Base-by-base conservation (phyloP, 2,113 vertebrate genomes). In the Tachuris rubrigastra region DNA sequence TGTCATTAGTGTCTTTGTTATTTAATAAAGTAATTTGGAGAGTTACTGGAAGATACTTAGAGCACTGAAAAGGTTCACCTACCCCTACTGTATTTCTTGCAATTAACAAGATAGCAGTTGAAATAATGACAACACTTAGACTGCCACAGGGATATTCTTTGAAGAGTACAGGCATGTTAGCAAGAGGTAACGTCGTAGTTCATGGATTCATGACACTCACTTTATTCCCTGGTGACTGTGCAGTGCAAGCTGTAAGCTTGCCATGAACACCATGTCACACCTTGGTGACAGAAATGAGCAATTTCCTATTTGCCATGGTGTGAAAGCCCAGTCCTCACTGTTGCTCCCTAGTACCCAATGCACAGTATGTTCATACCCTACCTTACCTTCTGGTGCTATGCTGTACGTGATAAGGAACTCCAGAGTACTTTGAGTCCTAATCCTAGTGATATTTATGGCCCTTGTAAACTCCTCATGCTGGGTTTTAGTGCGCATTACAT, bases 231-330 rank as follows among this genome's bases (percentile, higher is more conserved):
- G 39, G 8, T 55, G 76, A 13, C 39, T 44, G 24, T 58, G 73
- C 87, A 37, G 76, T 60, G n/a, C 47, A 27, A 24, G 6, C 47
- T 74, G 42, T 19, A 71, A 8, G 18, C 41, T 33, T 33, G 30
- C 30, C 50, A 0, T 15, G 11, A 46, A 4, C 39, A 14, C 17
- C 12, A 0, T 1, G 1, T 30, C 3, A 2, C 30, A 2, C 27
- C 12, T 50, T 4, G 17, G 44, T 60, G 56, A 18, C 79, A 56
- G 49, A 39, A 75, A 49, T 16, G 30, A 37, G 37, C 17, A 9
- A 9, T 81, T 65, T 80, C 47, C 76, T 20, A 5, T 42, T 83
- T 77, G 62, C 41, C 6, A 0, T 44, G 41, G 14, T 73, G 37
- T 62, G 59, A 62, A 66, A 73, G 8, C 23, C 84, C 33, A 16